Percentiles rank a stretch among this genome's conserved stretches.
phyloP scores from a whole-genome alignment of 2,797 vertebrate species.

The Malacoraja senta region DNA sequence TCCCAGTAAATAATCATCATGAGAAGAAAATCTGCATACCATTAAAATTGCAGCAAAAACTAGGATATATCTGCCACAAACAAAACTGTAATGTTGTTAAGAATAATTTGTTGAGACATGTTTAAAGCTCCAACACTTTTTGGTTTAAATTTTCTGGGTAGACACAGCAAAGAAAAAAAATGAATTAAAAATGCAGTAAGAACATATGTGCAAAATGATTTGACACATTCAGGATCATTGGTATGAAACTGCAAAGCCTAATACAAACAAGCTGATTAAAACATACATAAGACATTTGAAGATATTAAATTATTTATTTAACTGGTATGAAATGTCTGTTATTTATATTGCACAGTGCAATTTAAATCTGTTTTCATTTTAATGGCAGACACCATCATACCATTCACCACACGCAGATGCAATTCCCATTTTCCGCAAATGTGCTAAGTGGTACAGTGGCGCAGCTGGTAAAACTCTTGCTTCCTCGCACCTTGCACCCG shows the following conservation, averaged over 20 bases:
- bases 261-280: not conserved
- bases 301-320: not conserved
- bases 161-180: not conserved
- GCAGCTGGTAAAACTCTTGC: too few species aligned
- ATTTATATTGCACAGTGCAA: not conserved
- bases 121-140: not conserved
- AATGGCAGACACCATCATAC: not conserved
- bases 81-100: not conserved
- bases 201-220: not conserved
- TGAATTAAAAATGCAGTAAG: not conserved
- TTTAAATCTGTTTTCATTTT: too few species aligned
- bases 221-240: not conserved
- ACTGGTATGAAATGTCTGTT: not conserved
- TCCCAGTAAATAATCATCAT: not conserved
- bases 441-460: not conserved
- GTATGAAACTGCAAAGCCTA: not conserved
- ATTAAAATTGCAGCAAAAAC: not conserved
- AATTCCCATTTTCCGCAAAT: not conserved
- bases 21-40: not conserved
- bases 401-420: not conserved
- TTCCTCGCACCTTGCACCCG: too few species aligned
- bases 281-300: not conserved
- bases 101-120: not conserved
- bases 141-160: not conserved
- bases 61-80: not conserved